Evolutionary conservation across 92 coral and sea anemone species (phyloP).

Genomic region (Porites evermanni): DNA sequence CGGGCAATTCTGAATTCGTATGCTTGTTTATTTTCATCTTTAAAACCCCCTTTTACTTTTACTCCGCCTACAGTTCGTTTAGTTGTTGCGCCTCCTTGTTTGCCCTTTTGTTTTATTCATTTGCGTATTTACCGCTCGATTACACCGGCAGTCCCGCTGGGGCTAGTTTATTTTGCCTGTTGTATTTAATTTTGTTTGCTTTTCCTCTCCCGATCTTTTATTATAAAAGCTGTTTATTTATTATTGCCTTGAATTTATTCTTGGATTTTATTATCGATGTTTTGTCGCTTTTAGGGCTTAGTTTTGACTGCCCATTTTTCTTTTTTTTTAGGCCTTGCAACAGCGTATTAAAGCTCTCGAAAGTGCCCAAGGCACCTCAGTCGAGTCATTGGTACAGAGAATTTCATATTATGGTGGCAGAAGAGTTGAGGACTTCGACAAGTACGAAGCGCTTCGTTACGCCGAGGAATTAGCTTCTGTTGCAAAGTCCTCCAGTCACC

Average conservation of each 20-base stretch:
- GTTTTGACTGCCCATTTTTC: slow-evolving; percentile 7
- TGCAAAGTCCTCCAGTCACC: slow-evolving; percentile 44
- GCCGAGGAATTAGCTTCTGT: slow-evolving; percentile 58
- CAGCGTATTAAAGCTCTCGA: slow-evolving; percentile 47
- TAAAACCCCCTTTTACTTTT: neutral
- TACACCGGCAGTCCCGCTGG: slow-evolving; percentile 16
- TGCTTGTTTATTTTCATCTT: slow-evolving; percentile 19
- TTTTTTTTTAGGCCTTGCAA: slow-evolving; percentile 14
- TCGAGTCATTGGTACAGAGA: slow-evolving; percentile 24
- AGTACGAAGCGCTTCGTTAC: slow-evolving; percentile 55
- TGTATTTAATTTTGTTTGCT: slow-evolving; percentile 2
- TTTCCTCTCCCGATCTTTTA: neutral
- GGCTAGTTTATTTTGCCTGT: slow-evolving; percentile 13
- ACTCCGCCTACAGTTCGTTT: neutral
- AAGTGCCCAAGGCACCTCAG: slow-evolving; percentile 47
- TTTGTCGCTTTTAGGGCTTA: neutral
- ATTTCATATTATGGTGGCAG: slow-evolving; percentile 54
- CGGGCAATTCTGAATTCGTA: neutral
- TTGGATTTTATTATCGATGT: neutral
- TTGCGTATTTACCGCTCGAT: slow-evolving; percentile 7
- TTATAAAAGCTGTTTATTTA: neutral
- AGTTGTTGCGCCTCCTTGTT: slow-evolving; percentile 14
- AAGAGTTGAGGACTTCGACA: slow-evolving; percentile 43
- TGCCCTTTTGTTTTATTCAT: slow-evolving; percentile 9
- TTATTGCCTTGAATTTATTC: neutral